Base-by-base conservation (phyloP, 2,888 invertebrate genomes). In the Dascillus cervinus region DNA sequence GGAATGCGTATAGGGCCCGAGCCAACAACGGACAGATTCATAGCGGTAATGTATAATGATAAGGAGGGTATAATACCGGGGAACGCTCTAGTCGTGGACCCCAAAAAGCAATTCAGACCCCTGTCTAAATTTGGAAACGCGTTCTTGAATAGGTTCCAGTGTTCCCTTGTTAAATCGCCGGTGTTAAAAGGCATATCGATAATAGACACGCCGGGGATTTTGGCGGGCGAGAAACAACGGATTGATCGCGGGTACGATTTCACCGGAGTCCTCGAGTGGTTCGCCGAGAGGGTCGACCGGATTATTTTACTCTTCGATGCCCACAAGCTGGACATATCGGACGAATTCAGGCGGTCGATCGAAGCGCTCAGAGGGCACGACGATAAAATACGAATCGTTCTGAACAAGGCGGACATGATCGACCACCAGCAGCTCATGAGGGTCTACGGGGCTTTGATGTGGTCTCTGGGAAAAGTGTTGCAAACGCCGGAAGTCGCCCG, bases 391-490 rank as follows among this genome's bases (percentile, higher is more conserved):
- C 76, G 97, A 39, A 98, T 98, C 55, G 95, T 97, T 32, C 70
- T 98, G 1, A 98, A 98, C 69, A 98, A 98, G 64, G 95, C 97
- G 3, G 98, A 98, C 58, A 95, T 95, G 91, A 87, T 98, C 26
- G 95, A 97, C 63, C 95, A 96, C 60, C 97, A 97, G 61, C 96
- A 97, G 64, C 67, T 98, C 44, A 97, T 98, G 96, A 71, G 95
- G 41, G 91, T 98, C 2, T 98, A 98, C 58, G 98, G 98, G 22
- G 98, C 97, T 1, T 75, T 98, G 31, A 98, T 98, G 98, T 98
- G 98, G 98, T 96, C 96, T 0, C 70, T 98, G 19, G 97, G 97
- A 13, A 97, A 97, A 69, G 96, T 96, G 26, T 70, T 98, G 44
- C 91, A 94, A 62, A 97, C 96, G 4, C 97, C 97, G 0, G 98